Percentiles rank a stretch among this genome's conserved stretches.
phyloP scores from a whole-genome alignment of 2,888 invertebrate genomes.

The Andrena fulva region DNA sequence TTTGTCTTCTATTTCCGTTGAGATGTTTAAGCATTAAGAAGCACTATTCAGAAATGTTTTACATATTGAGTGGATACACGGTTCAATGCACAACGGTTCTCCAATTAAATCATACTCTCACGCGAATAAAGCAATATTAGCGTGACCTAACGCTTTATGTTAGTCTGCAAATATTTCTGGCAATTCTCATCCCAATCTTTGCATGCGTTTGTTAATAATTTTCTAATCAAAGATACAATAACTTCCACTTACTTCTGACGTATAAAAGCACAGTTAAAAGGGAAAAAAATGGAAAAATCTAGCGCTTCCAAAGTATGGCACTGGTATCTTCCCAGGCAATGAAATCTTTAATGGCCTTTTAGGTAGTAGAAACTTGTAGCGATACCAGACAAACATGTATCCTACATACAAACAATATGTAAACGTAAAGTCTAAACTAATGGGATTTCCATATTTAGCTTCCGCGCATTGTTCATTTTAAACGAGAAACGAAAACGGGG shows the following conservation, averaged over 20 bases:
- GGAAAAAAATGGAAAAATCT: conserved; percentile 57
- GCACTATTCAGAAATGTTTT: conserved; percentile 18
- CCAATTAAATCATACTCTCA: conserved; percentile 16
- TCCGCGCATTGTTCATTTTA: conserved; percentile 22
- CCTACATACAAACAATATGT: conserved; percentile 71
- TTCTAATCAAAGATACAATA: conserved; percentile 19
- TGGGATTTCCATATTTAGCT: conserved; percentile 40
- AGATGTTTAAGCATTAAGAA: neutral
- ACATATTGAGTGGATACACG: conserved; percentile 43
- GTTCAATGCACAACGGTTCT: conserved; percentile 35
- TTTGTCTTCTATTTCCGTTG: neutral
- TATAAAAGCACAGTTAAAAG: conserved; percentile 21
- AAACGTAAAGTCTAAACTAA: conserved; percentile 48
- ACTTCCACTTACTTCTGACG: conserved; percentile 22
- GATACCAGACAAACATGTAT: conserved; percentile 69
- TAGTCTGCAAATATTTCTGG: conserved; percentile 24
- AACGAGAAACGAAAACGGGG: neutral
- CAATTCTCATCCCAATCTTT: conserved; percentile 10
- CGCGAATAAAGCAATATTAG: conserved; percentile 9
- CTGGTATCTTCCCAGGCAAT: conserved; percentile 78
- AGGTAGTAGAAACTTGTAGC: conserved; percentile 72
- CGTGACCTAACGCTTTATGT: conserved; percentile 6
- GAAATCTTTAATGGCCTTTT: conserved; percentile 80
- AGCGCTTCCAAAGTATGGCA: conserved; percentile 75
- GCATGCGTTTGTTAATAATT: conserved; percentile 8